phyloP scores from a whole-genome alignment of 2,797 vertebrate genomes.

The Xerus rutilus region DNA sequence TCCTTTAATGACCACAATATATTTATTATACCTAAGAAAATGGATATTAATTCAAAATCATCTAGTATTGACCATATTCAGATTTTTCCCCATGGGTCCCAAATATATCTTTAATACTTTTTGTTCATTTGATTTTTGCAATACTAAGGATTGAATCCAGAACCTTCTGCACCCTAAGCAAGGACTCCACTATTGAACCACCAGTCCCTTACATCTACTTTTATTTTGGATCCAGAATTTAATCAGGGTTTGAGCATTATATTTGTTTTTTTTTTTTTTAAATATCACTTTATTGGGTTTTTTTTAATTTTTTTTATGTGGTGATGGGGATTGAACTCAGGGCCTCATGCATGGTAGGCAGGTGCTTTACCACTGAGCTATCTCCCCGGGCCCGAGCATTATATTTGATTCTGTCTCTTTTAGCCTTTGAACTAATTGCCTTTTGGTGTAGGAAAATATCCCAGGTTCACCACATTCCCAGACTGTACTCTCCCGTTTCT shows the following conservation, averaged over 20 bases:
- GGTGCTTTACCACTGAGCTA: too few species aligned
- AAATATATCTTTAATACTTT: neutral
- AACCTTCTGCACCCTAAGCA: too few species aligned
- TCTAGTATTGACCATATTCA: neutral
- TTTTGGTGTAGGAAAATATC: neutral
- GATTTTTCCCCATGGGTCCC: neutral
- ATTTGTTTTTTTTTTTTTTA: neutral
- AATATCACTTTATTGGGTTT: too few species aligned
- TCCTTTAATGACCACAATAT: neutral
- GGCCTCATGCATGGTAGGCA: too few species aligned
- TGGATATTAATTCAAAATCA: neutral
- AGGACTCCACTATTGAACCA: too few species aligned
- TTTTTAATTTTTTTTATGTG: too few species aligned
- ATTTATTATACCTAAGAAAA: neutral
- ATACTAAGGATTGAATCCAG: too few species aligned
- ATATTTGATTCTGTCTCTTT: neutral
- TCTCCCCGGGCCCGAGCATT: neutral
- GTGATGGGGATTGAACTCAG: too few species aligned
- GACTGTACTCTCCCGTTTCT: neutral
- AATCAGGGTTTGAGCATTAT: neutral
- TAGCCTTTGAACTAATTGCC: neutral
- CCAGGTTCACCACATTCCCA: neutral
- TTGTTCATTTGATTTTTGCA: too few species aligned
- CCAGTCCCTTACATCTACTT: too few species aligned
- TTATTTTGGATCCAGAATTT: neutral